These are phyloP conservation scores for Erebia epiphron DNA, from an alignment of 2,888 invertebrate species.

Conservation along the genomic window DNA sequence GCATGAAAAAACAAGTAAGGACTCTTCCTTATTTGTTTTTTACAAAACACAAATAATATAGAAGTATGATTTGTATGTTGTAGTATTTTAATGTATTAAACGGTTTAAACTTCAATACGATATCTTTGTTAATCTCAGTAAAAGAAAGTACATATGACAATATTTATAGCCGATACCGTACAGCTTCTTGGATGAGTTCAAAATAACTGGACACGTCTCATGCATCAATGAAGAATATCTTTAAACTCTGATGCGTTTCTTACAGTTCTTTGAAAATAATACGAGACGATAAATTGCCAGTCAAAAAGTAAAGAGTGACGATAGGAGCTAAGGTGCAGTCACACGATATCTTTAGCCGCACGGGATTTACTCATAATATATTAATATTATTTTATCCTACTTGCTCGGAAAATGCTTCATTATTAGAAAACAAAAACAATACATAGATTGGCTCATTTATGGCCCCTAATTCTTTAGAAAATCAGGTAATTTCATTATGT, in stretches of 20 bases:
- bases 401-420: too few relatives aligned
- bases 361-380: neutral
- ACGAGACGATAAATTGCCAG: conserved; percentile 29
- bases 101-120: neutral
- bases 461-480: too few relatives aligned
- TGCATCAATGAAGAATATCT: conserved; percentile 31
- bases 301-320: conserved; percentile 23
- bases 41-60: too few relatives aligned
- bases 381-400: too few relatives aligned
- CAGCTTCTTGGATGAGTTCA: conserved; percentile 22
- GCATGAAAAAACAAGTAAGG: neutral
- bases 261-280: conserved; percentile 36
- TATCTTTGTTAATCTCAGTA: conserved; percentile 8
- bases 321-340: conserved; percentile 14
- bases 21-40: too few relatives aligned
- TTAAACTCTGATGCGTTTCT: conserved; percentile 20
- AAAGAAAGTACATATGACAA: conserved; percentile 23
- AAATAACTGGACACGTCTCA: conserved; percentile 29
- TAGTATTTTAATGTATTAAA: too few relatives aligned
- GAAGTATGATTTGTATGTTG: too few relatives aligned
- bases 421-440: too few relatives aligned
- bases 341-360: conserved; percentile 11
- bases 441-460: too few relatives aligned
- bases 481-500: too few relatives aligned
- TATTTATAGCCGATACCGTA: conserved; percentile 28